Percentiles rank a stretch among this genome's conserved stretches.
These are phyloP conservation scores for Leucoraja erinaceus DNA, from an alignment of 2,113 vertebrate genomes.

Conservation along the genomic window DNA sequence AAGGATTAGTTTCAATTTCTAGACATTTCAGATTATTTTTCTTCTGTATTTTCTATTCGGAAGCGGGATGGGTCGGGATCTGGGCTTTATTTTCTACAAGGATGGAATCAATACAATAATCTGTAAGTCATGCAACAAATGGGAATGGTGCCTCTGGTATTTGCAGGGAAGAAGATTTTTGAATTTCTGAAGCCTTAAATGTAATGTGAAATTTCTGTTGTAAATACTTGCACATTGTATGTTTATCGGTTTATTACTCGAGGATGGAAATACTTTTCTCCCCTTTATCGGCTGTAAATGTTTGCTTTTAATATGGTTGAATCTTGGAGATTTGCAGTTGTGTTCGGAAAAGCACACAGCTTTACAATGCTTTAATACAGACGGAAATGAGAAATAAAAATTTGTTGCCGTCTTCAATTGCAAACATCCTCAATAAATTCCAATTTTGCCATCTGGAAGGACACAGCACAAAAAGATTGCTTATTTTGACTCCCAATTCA, in stretches of 20 bases:
- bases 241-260: slow-evolving; percentile 23
- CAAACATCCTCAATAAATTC: too few species aligned
- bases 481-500: not conserved
- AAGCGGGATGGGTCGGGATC: too few species aligned
- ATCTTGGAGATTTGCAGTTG: not conserved
- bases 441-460: too few species aligned
- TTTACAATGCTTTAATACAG: slow-evolving; percentile 8
- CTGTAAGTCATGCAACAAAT: not conserved
- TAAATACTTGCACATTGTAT: slow-evolving; percentile 29
- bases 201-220: slow-evolving; percentile 19
- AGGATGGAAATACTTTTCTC: not conserved
- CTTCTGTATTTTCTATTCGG: not conserved
- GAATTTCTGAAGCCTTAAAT: slow-evolving; percentile 35
- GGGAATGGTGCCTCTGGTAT: not conserved
- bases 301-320: not conserved
- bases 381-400: not conserved
- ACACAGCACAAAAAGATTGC: not conserved
- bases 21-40: not conserved
- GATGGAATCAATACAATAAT: not conserved
- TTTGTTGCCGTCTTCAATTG: not conserved
- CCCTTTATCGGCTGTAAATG: not conserved
- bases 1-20: not conserved
- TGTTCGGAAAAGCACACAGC: not conserved
- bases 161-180: not conserved
- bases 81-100: not conserved